phyloP scores from a whole-genome alignment of 2,888 invertebrate species.

The Macrosoma leucophasiata region DNA sequence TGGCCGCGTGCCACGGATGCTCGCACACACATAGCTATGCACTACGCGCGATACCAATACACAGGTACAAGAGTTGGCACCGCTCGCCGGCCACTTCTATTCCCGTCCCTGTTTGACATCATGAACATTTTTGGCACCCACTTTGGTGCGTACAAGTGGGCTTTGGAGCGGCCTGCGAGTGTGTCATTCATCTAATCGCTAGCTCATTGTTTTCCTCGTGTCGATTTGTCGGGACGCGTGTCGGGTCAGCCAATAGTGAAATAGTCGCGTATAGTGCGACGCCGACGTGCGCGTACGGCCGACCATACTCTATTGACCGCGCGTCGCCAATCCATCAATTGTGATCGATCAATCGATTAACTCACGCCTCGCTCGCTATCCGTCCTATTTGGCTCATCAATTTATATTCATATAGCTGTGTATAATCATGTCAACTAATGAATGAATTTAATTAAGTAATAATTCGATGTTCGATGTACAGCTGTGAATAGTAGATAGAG shows the following conservation, averaged over 20 bases:
- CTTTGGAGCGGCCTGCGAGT: constrained; percentile 46
- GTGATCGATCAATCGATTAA: constrained; percentile 66
- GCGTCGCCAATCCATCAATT: constrained; percentile 65
- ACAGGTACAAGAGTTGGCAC: constrained; percentile 61
- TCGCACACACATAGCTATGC: constrained; percentile 32
- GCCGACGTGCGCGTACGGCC: constrained; percentile 46
- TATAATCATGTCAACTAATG: too few relatives aligned
- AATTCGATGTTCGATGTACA: too few relatives aligned
- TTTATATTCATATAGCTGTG: too few relatives aligned
- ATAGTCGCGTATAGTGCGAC: constrained; percentile 39
- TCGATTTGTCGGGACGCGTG: constrained; percentile 58
- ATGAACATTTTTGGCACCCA: constrained; percentile 67
- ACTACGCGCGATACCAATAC: constrained; percentile 22
- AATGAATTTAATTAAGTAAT: too few relatives aligned
- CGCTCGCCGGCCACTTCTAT: constrained; percentile 56
- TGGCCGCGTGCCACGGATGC: constrained; percentile 52
- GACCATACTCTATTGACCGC: constrained; percentile 45
- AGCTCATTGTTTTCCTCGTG: constrained; percentile 65
- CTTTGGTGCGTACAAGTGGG: constrained; percentile 59
- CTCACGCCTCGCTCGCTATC: constrained; percentile 42
- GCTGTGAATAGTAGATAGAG: too few relatives aligned
- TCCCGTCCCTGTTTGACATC: constrained; percentile 61
- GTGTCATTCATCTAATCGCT: constrained; percentile 72
- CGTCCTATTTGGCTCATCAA: too few relatives aligned
- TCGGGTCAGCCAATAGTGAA: constrained; percentile 56